Evolutionary conservation across 2,113 vertebrate species (phyloP).

Genomic region (Capreolus pygargus): DNA sequence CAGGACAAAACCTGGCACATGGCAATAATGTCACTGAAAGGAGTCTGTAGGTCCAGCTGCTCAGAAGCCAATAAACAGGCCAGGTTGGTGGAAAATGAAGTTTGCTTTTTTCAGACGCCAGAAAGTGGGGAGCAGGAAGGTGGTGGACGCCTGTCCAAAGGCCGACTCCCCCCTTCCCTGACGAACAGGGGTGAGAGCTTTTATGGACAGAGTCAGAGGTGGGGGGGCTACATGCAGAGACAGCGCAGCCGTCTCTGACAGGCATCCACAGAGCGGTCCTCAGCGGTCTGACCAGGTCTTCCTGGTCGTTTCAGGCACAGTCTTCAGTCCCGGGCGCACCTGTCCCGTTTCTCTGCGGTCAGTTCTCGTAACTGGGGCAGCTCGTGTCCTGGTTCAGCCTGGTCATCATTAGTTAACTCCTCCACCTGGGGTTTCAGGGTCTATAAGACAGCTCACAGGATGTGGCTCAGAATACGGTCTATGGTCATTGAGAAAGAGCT

Average conservation of each 20-base stretch:
- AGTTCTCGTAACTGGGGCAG: not conserved
- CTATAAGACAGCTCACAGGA: not conserved
- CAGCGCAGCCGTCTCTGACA: accelerated
- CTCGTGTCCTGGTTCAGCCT: not conserved
- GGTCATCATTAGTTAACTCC: not conserved
- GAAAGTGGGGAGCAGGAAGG: not conserved
- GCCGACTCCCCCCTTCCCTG: not conserved
- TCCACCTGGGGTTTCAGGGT: not conserved
- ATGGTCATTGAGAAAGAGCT: not conserved
- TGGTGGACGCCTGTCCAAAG: not conserved
- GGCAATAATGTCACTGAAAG: not conserved
- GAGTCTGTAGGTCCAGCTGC: not conserved
- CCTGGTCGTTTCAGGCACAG: not conserved
- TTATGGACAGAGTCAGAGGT: not conserved
- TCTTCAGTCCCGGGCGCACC: accelerated
- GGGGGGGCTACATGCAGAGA: accelerated
- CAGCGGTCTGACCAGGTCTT: accelerated
- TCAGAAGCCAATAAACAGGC: not conserved
- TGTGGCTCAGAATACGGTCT: not conserved
- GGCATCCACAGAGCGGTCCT: accelerated
- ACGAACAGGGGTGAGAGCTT: not conserved
- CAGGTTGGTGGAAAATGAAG: not conserved
- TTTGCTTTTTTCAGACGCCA: not conserved
- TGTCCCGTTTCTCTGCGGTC: not conserved
- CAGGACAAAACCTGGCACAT: not conserved